Base-by-base conservation (phyloP, 2,888 invertebrate species). In the Drosophila helvetica region DNA sequence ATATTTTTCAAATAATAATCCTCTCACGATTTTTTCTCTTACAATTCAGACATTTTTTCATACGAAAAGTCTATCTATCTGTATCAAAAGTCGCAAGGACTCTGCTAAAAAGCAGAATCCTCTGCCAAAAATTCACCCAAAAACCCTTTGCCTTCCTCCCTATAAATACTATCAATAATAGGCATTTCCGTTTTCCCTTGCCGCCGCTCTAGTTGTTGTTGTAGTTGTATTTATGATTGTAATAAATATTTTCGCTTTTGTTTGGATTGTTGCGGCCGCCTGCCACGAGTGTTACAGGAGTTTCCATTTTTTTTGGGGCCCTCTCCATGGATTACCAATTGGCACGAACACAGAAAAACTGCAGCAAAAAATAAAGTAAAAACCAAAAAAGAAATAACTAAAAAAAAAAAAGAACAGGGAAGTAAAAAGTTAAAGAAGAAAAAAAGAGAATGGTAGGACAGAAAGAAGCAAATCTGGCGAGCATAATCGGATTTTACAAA, bases 401-500 rank as follows among this genome's bases (percentile, higher is more conserved):
- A 27, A 27, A 38, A 6, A 22, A 4, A 27, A 27, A 38, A 57
- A 51, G 19, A 17, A 15, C 30, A 15, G 57, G 45, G 48, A 57
- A 60, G 25, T 55, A 47, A 27, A 25, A 60, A 63, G 12, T 18
- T 12, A 47, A 66, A 12, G 60, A 47, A 48, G 55, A 60, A 50
- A 33, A 19, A 70, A 51, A 46, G 15, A 54, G 33, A 33, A 33
- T 30, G 30, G 30, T 30, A 10, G 19, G 19, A 25, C 9, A 42
- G 27, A 68, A 52, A 47, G 27, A 17, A 50, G 52, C 56, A 57
- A 55, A 48, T 58, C 59, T 60, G 67, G 52, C 66, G 72, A 65
- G 56, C 63, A 78, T 90, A 89, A 90, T 85, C 88, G 87, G 90
- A 86, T 89, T 90, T 89, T 61, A 72, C 74, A 81, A 88, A 88